Conservation (phyloP, 2,113 vertebrate genomes). For the Etia nguti region DNA sequence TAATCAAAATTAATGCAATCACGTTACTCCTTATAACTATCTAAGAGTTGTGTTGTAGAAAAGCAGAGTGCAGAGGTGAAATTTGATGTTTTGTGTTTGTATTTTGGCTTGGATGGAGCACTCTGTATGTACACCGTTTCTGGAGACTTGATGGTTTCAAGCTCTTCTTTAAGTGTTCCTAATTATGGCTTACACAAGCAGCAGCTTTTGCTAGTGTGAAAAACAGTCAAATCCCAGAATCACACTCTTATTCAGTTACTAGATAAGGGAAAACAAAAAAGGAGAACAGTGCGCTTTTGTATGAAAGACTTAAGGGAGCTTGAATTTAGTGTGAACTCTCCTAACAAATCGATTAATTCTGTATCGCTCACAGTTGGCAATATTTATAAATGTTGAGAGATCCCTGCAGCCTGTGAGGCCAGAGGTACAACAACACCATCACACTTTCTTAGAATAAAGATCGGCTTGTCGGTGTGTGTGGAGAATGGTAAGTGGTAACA, state of each 20-base stretch:
- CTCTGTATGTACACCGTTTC: accelerated
- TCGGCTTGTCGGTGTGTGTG: not conserved
- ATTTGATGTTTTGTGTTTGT: accelerated
- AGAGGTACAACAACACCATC: not conserved
- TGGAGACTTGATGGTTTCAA: not conserved
- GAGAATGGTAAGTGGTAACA: not conserved
- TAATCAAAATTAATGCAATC: not conserved
- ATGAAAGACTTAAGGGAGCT: not conserved
- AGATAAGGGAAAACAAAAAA: not conserved
- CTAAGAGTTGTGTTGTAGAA: not conserved
- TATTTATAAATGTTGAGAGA: not conserved
- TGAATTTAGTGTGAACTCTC: not conserved
- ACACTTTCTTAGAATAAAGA: not conserved
- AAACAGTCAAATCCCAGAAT: accelerated
- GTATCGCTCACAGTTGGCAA: not conserved
- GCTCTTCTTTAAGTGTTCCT: not conserved
- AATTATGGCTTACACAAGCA: not conserved
- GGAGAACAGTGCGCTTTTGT: not conserved
- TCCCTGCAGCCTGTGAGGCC: not conserved
- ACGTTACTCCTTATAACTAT: not conserved
- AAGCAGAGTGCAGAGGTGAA: not conserved
- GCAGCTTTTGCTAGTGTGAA: not conserved
- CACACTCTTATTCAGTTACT: not conserved
- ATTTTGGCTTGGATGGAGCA: accelerated
- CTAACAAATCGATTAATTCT: not conserved